Conservation (phyloP, 2,113 vertebrate genomes). For the Ibidorhyncha struthersii region DNA sequence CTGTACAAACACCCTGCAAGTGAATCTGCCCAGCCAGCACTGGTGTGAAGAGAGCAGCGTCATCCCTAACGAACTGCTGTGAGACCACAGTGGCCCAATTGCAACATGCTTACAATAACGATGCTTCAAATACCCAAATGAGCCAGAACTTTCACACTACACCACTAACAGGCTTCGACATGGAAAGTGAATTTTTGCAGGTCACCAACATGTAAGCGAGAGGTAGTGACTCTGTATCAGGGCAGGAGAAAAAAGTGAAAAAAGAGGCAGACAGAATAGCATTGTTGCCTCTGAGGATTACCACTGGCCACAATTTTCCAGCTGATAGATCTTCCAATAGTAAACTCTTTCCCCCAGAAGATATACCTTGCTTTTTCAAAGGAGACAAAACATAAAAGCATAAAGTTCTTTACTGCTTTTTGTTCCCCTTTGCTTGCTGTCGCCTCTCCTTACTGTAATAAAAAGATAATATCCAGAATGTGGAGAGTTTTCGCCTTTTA, state of each 20-base stretch:
- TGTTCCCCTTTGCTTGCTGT: not conserved
- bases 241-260: too few relatives aligned
- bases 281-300: not conserved
- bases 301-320: not conserved
- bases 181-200: not conserved
- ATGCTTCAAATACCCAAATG: not conserved
- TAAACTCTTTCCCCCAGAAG: not conserved
- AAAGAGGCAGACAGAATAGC: not conserved
- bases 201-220: not conserved
- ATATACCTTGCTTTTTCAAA: not conserved
- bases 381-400: not conserved
- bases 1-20: not conserved
- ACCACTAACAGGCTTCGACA: not conserved
- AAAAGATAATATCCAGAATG: not conserved
- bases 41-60: too few relatives aligned
- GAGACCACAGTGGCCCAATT: not conserved
- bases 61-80: too few relatives aligned
- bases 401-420: not conserved
- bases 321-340: not conserved
- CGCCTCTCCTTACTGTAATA: not conserved
- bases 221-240: not conserved
- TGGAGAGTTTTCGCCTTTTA: not conserved
- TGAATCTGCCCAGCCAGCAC: not conserved
- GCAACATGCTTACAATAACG: fast-evolving
- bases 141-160: not conserved